Evolutionary conservation across 2,797 vertebrate genomes (phyloP).

Genomic region (Oreortyx pictus): DNA sequence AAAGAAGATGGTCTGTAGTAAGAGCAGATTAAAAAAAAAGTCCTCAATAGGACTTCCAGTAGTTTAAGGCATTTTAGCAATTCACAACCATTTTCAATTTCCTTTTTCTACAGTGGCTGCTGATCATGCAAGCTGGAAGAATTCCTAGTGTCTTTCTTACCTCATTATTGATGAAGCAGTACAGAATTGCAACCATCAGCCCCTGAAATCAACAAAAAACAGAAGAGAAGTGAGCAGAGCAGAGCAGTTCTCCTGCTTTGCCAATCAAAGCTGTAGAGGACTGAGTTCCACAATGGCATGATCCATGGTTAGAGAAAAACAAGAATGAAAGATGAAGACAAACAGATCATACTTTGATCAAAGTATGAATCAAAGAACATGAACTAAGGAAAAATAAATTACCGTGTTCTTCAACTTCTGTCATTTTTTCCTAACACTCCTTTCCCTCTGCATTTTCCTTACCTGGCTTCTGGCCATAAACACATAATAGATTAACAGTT

Average conservation of each 20-base stretch:
- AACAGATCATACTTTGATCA: background rate
- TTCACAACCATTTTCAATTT: conserved; percentile 46
- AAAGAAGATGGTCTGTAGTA: background rate
- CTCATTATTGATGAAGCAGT: conserved; percentile 93
- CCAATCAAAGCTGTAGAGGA: background rate
- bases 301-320: background rate
- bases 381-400: background rate
- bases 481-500: background rate
- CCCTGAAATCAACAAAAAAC: conserved; percentile 79
- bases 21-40: background rate
- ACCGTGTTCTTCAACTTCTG: background rate
- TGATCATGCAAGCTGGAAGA: conserved; percentile 29
- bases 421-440: background rate
- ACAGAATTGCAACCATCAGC: conserved; percentile 89
- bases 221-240: conserved; percentile 8
- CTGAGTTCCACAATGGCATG: background rate
- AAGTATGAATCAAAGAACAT: background rate
- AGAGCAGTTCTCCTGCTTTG: background rate
- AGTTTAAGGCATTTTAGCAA: conserved; percentile 20
- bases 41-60: conserved; percentile 1
- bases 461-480: background rate
- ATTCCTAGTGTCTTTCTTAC: conserved; percentile 75
- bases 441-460: background rate
- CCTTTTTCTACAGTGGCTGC: background rate
- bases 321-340: background rate